Conservation (phyloP, 1,140 invertebrate species). For the Coptotermes formosanus region DNA sequence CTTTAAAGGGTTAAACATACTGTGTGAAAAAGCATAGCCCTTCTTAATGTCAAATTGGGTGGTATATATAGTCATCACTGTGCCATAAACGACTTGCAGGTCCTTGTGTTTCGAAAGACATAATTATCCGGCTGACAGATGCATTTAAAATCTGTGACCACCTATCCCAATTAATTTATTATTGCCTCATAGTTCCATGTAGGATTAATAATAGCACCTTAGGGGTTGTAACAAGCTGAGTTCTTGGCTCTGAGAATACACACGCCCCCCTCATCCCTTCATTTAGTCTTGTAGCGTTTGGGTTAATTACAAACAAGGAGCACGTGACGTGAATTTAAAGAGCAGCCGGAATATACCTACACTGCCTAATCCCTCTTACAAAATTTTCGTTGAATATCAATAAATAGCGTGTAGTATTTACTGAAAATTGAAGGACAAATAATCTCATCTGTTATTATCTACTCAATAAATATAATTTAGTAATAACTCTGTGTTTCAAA, state of each 20-base stretch:
- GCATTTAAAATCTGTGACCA: not conserved
- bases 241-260: not conserved
- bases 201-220: not conserved
- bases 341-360: not conserved
- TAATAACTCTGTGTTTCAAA: no score
- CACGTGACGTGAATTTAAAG: not conserved
- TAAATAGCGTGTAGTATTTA: no score
- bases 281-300: not conserved
- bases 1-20: no score
- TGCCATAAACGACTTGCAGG: no score
- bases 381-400: not conserved
- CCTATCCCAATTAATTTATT: not conserved
- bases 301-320: not conserved
- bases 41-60: no score
- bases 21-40: no score
- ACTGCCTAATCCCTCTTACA: not conserved
- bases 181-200: not conserved
- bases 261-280: not conserved
- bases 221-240: not conserved
- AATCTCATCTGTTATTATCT: no score
- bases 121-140: not conserved
- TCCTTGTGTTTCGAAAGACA: not conserved
- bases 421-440: no score
- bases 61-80: no score
- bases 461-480: no score